Evolutionary conservation across 2,888 invertebrate species (phyloP).

Genomic region (Sarcophaga subvicina): DNA sequence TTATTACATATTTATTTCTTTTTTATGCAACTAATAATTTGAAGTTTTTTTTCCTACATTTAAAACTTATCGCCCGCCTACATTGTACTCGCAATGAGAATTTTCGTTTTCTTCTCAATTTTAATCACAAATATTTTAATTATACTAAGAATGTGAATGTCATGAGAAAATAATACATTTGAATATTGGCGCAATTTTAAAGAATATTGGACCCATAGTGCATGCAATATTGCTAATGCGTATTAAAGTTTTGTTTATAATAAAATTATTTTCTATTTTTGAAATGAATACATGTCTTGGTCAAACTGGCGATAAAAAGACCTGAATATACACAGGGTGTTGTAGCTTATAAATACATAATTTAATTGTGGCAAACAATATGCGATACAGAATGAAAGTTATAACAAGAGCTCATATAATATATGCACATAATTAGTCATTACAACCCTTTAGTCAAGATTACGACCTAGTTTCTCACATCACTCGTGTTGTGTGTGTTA

Average conservation of each 20-base stretch:
- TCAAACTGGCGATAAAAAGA: not conserved
- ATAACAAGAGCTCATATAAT: no score
- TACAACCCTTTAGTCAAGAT: no score
- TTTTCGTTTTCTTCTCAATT: constrained; percentile 47
- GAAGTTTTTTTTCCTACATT: constrained; percentile 21
- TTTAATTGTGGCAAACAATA: no score
- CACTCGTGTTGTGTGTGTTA: no score
- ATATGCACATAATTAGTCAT: no score
- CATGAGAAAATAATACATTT: constrained; percentile 36
- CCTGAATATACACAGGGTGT: not conserved
- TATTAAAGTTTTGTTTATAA: constrained; percentile 1
- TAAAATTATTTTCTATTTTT: not conserved
- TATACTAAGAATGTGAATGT: constrained; percentile 38
- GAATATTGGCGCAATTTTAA: no score
- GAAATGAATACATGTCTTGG: not conserved
- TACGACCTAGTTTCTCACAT: no score
- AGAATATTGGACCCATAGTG: not conserved
- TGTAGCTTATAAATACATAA: no score
- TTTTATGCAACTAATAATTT: constrained; percentile 23
- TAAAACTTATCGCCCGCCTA: constrained; percentile 56
- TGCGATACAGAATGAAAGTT: no score
- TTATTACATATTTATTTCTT: not conserved
- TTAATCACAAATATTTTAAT: constrained; percentile 57
- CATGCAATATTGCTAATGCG: not conserved
- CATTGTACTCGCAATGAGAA: constrained; percentile 57